Evolutionary conservation across 2,113 vertebrate genomes (phyloP).

Genomic region (Tupaia tana): DNA sequence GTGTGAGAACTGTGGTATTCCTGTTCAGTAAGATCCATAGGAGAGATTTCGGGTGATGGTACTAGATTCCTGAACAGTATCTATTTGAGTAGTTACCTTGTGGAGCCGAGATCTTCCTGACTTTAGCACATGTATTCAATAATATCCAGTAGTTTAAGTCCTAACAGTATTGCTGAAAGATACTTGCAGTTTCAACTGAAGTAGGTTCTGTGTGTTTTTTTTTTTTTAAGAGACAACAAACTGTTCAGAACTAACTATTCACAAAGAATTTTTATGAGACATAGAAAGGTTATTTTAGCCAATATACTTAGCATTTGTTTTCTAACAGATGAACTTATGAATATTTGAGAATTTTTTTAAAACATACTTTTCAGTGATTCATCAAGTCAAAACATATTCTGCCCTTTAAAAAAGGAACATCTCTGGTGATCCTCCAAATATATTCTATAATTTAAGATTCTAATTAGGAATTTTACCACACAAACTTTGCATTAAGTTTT

Average conservation of each 20-base stretch:
- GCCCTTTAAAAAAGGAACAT: slow-evolving; percentile 62
- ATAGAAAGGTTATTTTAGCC: slow-evolving; percentile 2
- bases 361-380: slow-evolving; percentile 56
- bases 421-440: slow-evolving; percentile 49
- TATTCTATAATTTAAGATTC: slow-evolving; percentile 52
- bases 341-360: slow-evolving; percentile 49
- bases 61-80: neutral
- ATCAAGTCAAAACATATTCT: slow-evolving; percentile 66
- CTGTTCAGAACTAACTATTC: slow-evolving; percentile 15
- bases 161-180: slow-evolving; percentile 17
- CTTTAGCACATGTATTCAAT: neutral
- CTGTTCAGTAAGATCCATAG: neutral
- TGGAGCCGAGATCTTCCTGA: neutral
- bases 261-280: neutral
- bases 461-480: slow-evolving; percentile 46
- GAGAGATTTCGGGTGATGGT: neutral
- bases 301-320: slow-evolving; percentile 58
- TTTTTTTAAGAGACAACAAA: slow-evolving; percentile 2
- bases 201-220: slow-evolving; percentile 25
- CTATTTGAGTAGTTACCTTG: slow-evolving; percentile 20
- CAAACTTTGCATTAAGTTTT: slow-evolving; percentile 50
- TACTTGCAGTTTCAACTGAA: slow-evolving; percentile 18
- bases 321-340: slow-evolving; percentile 46
- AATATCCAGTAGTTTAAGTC: neutral
- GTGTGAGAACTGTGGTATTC: neutral